These are phyloP conservation scores for Plumapathes pennacea DNA, from an alignment of 92 coral and sea anemone species.

Conservation along the genomic window DNA sequence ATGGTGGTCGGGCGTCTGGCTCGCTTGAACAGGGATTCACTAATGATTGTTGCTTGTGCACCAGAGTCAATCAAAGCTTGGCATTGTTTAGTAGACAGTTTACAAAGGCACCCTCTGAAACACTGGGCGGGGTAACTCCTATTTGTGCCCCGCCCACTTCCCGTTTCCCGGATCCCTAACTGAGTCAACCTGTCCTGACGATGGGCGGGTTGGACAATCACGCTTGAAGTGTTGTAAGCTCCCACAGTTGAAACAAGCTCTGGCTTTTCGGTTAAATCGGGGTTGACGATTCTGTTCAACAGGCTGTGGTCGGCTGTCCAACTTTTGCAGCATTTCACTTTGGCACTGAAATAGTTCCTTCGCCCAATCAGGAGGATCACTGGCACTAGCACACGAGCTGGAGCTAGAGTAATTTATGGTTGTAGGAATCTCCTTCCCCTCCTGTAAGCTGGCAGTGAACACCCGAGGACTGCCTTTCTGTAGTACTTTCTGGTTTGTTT, in stretches of 20 bases:
- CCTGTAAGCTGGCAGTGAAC: conserved; percentile 3
- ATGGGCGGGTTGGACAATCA: conserved; percentile 3
- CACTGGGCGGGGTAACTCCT: conserved; percentile 12
- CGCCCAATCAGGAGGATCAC: conserved; percentile 19
- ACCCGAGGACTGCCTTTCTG: conserved; percentile 17
- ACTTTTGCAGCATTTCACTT: not conserved
- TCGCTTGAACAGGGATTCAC: not conserved
- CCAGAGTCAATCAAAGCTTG: conserved; percentile 30
- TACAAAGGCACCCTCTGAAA: conserved; percentile 11
- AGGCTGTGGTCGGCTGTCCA: conserved; percentile 5
- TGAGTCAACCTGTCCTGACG: not conserved
- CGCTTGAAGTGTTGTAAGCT: conserved; percentile 2
- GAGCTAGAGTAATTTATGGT: too few species aligned
- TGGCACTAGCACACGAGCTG: too few species aligned
- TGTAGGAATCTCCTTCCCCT: not conserved
- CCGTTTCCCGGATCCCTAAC: conserved; percentile 12
- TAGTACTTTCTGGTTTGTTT: conserved; percentile 17
- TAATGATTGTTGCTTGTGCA: conserved; percentile 14
- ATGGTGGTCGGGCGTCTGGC: not conserved
- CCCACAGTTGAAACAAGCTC: conserved; percentile 23
- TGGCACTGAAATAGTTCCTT: conserved; percentile 11
- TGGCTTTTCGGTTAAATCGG: not conserved
- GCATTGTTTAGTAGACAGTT: conserved; percentile 9
- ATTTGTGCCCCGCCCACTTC: conserved; percentile 1
- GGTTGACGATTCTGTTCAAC: not conserved